phyloP scores from a whole-genome alignment of 2,888 invertebrate species.

The Micoletzkya japonica region DNA sequence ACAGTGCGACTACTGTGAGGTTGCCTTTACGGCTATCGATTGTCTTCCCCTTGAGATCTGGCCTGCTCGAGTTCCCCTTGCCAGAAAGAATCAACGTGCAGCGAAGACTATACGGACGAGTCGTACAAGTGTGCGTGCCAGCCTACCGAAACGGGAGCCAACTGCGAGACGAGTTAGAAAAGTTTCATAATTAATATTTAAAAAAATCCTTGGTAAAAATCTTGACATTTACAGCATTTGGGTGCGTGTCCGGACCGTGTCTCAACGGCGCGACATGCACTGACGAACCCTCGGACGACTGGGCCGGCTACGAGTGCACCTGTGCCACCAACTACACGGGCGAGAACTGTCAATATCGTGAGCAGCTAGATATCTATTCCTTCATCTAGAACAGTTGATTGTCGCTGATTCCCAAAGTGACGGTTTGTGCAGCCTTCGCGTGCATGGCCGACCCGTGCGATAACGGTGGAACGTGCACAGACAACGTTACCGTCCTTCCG shows the following conservation, averaged over 20 bases:
- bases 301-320: background rate
- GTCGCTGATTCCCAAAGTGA: no score
- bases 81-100: background rate
- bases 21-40: no score
- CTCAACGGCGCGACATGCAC: background rate
- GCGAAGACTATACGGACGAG: background rate
- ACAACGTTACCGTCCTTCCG: background rate
- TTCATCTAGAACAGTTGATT: no score
- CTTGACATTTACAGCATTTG: no score
- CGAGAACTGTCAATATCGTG: background rate
- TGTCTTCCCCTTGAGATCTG: background rate
- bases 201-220: no score
- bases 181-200: background rate
- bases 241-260: background rate
- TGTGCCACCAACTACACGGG: background rate
- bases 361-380: no score
- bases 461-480: background rate
- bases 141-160: background rate
- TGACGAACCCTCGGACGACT: background rate
- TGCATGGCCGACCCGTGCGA: background rate
- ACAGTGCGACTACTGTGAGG: background rate
- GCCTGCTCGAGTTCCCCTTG: background rate
- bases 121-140: background rate
- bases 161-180: background rate
- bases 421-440: no score